Evolutionary conservation across 2,888 invertebrate genomes (phyloP).

Genomic region (Drosophila diplacantha): DNA sequence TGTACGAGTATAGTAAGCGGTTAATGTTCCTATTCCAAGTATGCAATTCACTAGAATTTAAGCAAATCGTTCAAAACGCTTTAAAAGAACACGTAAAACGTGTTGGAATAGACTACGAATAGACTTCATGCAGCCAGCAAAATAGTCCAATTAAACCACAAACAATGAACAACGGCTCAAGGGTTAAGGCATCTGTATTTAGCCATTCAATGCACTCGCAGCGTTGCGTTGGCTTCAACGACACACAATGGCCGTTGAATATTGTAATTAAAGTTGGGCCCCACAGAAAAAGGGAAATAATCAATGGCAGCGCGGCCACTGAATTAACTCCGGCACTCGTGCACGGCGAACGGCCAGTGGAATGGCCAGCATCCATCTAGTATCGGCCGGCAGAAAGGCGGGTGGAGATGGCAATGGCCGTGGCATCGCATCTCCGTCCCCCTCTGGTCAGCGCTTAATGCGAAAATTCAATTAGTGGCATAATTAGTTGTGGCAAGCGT

Average conservation of each 20-base stretch:
- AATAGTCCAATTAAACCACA: neutral
- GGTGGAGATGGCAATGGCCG: conserved; percentile 13
- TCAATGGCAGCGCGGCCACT: conserved; percentile 62
- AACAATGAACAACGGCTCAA: neutral
- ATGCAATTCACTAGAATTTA: neutral
- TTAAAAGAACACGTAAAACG: no score
- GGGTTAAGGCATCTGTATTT: conserved; percentile 14
- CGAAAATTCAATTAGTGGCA: conserved; percentile 76
- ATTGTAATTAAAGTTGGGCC: conserved; percentile 44
- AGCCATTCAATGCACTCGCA: conserved; percentile 18
- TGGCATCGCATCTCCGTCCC: conserved; percentile 20
- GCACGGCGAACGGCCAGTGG: conserved; percentile 38
- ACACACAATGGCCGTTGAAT: conserved; percentile 28
- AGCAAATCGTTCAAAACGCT: neutral
- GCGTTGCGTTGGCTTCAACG: conserved; percentile 10
- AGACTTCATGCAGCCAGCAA: neutral
- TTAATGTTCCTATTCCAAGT: neutral
- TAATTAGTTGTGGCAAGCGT: conserved; percentile 75
- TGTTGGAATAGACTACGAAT: no score
- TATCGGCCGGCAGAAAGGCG: conserved; percentile 20
- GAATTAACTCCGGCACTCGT: conserved; percentile 63
- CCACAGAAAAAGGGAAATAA: conserved; percentile 40
- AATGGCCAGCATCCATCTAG: conserved; percentile 35
- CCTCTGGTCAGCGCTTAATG: conserved; percentile 61
- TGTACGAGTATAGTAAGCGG: neutral